Conservation (phyloP, 2,113 vertebrate species). For the Seriola dumerili region DNA sequence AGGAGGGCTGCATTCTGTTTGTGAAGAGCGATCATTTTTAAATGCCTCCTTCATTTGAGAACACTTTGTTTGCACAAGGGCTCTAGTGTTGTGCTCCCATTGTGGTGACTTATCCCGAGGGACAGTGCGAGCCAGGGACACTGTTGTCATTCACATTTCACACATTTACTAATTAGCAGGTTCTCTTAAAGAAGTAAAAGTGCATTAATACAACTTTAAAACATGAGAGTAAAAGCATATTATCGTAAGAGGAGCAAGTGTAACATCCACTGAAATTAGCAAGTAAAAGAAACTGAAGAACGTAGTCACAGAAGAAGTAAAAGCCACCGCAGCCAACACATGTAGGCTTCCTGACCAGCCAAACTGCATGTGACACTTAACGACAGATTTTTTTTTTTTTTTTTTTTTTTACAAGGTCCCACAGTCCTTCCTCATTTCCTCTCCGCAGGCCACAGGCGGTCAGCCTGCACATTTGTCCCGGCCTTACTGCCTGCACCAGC, state of each 20-base stretch:
- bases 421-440: constrained; percentile 45
- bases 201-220: constrained; percentile 8
- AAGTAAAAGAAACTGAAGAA: constrained; percentile 1
- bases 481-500: constrained; percentile 29
- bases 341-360: constrained; percentile 5
- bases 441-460: constrained; percentile 23
- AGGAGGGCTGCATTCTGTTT: constrained; percentile 68
- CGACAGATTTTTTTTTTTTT: not conserved
- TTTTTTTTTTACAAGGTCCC: constrained; percentile 44
- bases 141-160: constrained; percentile 74
- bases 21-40: constrained; percentile 79
- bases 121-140: constrained; percentile 62
- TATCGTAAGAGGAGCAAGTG: not conserved
- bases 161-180: constrained; percentile 63
- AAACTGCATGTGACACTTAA: constrained; percentile 18
- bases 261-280: not conserved
- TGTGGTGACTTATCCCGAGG: constrained; percentile 72
- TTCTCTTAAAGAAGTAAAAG: constrained; percentile 34
- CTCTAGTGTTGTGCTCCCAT: constrained; percentile 73
- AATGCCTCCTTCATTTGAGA: constrained; percentile 78
- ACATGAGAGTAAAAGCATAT: not conserved
- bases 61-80: constrained; percentile 82
- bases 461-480: constrained; percentile 48
- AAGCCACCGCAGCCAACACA: not conserved
- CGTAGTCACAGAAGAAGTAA: not conserved